Conservation (phyloP, 53 echinoderm and acorn worm species). For the Holothuria leucospilota region DNA sequence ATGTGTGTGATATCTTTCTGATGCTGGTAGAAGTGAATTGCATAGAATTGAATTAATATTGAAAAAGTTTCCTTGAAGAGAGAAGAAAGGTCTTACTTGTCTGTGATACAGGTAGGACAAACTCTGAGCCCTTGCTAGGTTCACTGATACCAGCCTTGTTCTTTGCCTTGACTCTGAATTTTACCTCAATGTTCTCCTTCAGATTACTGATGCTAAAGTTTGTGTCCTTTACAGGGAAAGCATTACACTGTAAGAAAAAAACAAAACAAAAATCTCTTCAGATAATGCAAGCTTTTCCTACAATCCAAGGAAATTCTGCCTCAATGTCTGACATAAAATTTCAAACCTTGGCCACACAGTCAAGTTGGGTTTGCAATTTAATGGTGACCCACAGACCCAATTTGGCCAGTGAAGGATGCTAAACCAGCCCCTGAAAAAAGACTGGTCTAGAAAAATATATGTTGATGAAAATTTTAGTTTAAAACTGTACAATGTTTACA, state of each 20-base stretch:
- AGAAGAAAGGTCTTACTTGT: slow-evolving; percentile 57
- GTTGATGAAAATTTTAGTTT: too few species aligned
- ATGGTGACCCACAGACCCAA: too few species aligned
- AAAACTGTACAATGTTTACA: too few species aligned
- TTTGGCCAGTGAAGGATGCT: too few species aligned
- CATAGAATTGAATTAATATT: too few species aligned
- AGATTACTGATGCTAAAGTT: slow-evolving; percentile 83
- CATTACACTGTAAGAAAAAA: slow-evolving; percentile 69
- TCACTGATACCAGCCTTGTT: slow-evolving; percentile 88
- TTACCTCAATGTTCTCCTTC: slow-evolving; percentile 73
- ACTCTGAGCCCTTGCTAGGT: slow-evolving; percentile 81
- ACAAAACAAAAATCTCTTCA: background rate
- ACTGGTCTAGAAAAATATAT: too few species aligned
- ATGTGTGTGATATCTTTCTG: too few species aligned
- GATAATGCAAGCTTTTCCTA: background rate
- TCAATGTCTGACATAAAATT: too few species aligned
- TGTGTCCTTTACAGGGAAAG: slow-evolving; percentile 88
- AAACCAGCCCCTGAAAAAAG: too few species aligned
- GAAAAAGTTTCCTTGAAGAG: too few species aligned
- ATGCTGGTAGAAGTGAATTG: too few species aligned
- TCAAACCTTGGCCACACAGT: background rate
- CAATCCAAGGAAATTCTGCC: too few species aligned
- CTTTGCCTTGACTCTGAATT: slow-evolving; percentile 96
- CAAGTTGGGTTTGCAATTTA: background rate
- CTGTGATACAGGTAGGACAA: slow-evolving; percentile 77